phyloP scores from a whole-genome alignment of 2,888 invertebrate genomes.

The Macaria liturata region DNA sequence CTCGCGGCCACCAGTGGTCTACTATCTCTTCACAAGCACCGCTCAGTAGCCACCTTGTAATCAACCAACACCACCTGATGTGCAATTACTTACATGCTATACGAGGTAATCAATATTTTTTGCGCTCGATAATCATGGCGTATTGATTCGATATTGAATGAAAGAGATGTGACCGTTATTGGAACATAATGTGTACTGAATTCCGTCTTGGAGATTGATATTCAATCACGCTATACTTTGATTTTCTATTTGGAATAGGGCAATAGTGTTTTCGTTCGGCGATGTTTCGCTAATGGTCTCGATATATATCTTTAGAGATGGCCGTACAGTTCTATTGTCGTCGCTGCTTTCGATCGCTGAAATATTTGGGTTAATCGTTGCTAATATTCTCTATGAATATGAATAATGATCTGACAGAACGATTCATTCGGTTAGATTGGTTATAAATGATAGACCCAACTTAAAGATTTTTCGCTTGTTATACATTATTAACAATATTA shows the following conservation, averaged over 20 bases:
- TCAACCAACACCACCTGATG: constrained; percentile 22
- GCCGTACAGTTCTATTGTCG: constrained; percentile 21
- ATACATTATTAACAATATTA: constrained; percentile 11
- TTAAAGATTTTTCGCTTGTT: constrained; percentile 16
- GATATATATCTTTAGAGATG: constrained; percentile 19
- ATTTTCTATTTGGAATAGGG: constrained; percentile 21
- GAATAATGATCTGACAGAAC: constrained; percentile 22
- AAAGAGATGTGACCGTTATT: constrained; percentile 34
- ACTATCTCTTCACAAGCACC: constrained; percentile 14
- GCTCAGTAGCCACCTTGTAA: constrained; percentile 28
- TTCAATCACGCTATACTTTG: constrained; percentile 13
- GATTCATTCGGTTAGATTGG: constrained; percentile 16
- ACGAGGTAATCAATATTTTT: constrained; percentile 35
- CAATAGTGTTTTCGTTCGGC: constrained; percentile 12
- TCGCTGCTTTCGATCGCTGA: constrained; percentile 17
- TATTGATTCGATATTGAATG: constrained; percentile 34
- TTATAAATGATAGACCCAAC: constrained; percentile 17
- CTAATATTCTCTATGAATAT: constrained; percentile 19
- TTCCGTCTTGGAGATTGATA: constrained; percentile 17
- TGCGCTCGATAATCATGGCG: constrained; percentile 30
- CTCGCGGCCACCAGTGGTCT: constrained; percentile 23
- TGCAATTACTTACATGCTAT: constrained; percentile 33
- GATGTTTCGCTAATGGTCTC: constrained; percentile 16
- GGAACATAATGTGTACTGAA: constrained; percentile 17
- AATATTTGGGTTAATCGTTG: constrained; percentile 24